These are phyloP conservation scores for Mylabris phalerata DNA, from an alignment of 1,140 invertebrate species.

Conservation along the genomic window DNA sequence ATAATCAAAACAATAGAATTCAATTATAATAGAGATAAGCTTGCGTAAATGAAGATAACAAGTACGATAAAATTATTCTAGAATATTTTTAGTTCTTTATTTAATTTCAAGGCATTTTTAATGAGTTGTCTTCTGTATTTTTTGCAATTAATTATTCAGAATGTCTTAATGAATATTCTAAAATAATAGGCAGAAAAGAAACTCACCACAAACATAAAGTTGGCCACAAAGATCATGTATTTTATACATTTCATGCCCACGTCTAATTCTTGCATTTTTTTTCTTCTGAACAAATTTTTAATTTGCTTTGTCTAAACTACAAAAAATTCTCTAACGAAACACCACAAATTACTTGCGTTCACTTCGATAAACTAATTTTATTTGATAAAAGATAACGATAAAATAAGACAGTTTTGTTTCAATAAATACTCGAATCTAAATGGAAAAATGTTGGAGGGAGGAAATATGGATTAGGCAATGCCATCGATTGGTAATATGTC, in stretches of 20 bases:
- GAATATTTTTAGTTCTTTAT: too few species aligned
- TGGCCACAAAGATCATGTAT: conserved; percentile 74
- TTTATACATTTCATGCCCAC: conserved; percentile 74
- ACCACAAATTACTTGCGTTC: background rate
- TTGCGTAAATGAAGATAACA: too few species aligned
- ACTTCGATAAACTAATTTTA: background rate
- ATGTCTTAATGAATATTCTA: too few species aligned
- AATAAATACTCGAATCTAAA: background rate
- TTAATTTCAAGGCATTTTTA: too few species aligned
- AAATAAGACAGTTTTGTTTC: background rate
- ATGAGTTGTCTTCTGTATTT: too few species aligned
- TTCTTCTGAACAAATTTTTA: conserved; percentile 34
- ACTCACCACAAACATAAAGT: conserved; percentile 82
- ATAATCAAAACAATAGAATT: conserved; percentile 15
- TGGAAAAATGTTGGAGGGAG: too few species aligned
- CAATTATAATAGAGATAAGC: too few species aligned
- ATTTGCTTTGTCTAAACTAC: too few species aligned
- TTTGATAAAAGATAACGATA: conserved; percentile 13
- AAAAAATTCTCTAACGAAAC: background rate
- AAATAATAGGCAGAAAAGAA: conserved; percentile 16
- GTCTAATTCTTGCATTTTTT: conserved; percentile 50
- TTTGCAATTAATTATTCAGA: too few species aligned
- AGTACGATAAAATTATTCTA: too few species aligned
- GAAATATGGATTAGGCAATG: too few species aligned
- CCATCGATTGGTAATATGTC: too few species aligned